Percentiles rank a stretch among this genome's conserved stretches.
These are phyloP conservation scores for Athalia circularis DNA, from an alignment of 2,888 invertebrate species.

Conservation along the genomic window DNA sequence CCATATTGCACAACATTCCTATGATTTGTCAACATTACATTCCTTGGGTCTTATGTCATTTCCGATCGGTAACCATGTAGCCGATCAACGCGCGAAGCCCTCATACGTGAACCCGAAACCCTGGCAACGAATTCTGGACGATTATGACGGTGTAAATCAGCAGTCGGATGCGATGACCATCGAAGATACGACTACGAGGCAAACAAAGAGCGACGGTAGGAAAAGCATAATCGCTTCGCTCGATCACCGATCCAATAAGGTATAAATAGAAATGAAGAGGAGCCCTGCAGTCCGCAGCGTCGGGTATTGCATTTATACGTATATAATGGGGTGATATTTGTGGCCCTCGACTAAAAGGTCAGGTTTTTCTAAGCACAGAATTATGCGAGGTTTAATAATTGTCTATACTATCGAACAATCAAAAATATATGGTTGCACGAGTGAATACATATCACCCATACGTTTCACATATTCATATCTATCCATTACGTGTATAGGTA, in stretches of 20 bases:
- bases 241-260: constrained; percentile 48
- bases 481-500: too few species aligned
- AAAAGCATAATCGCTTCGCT: constrained; percentile 49
- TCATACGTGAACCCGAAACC: constrained; percentile 82
- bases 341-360: not conserved
- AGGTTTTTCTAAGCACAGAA: constrained; percentile 1
- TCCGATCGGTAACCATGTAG: constrained; percentile 66
- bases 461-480: too few species aligned
- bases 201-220: constrained; percentile 49
- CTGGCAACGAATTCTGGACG: constrained; percentile 77
- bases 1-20: constrained; percentile 11
- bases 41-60: not conserved
- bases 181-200: constrained; percentile 45
- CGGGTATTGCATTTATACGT: constrained; percentile 2
- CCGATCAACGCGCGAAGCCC: constrained; percentile 81
- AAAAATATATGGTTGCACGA: too few species aligned
- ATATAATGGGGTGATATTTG: not conserved
- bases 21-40: constrained; percentile 50
- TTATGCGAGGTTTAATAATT: too few species aligned
- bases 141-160: constrained; percentile 46
- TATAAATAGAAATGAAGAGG: not conserved
- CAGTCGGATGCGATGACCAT: constrained; percentile 11
- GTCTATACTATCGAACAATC: too few species aligned
- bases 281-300: not conserved
- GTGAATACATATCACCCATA: too few species aligned